Evolutionary conservation across 2,113 vertebrate species (phyloP).

Genomic region (Esox niger): DNA sequence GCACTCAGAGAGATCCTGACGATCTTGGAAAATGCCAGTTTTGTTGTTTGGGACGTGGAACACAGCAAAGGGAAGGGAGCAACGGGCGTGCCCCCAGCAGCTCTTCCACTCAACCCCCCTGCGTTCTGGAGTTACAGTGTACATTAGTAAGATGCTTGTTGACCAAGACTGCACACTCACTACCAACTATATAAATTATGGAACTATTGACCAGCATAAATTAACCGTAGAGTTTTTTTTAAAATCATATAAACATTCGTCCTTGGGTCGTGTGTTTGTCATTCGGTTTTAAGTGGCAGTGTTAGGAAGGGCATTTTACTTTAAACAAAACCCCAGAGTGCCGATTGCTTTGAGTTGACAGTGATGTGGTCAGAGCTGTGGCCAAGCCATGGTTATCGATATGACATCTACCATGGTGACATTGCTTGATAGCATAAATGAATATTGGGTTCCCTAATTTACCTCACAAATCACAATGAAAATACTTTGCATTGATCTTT

Average conservation of each 20-base stretch:
- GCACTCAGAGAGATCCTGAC: too few relatives aligned
- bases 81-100: not conserved
- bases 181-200: conserved; percentile 24
- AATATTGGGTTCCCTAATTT: conserved; percentile 74
- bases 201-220: conserved; percentile 47
- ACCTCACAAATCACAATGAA: conserved; percentile 80
- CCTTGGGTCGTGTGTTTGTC: conserved; percentile 25
- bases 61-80: not conserved
- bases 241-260: conserved; percentile 30
- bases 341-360: conserved; percentile 64
- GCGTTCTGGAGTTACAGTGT: conserved; percentile 1
- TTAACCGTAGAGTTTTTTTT: conserved; percentile 47
- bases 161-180: conserved; percentile 19
- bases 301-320: conserved; percentile 51
- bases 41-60: not conserved
- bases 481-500: conserved; percentile 77
- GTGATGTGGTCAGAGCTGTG: too few relatives aligned
- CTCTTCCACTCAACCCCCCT: not conserved
- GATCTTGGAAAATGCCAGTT: not conserved
- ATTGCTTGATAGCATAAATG: conserved; percentile 73
- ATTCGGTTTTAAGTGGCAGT: conserved; percentile 52
- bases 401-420: conserved; percentile 62
- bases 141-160: conserved; percentile 9
- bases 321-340: conserved; percentile 65
- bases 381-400: conserved; percentile 72